Evolutionary conservation across 2,888 invertebrate species (phyloP), one percentile per base, ranked within the genome.

Genomic region (Oxycera nigricornis): DNA sequence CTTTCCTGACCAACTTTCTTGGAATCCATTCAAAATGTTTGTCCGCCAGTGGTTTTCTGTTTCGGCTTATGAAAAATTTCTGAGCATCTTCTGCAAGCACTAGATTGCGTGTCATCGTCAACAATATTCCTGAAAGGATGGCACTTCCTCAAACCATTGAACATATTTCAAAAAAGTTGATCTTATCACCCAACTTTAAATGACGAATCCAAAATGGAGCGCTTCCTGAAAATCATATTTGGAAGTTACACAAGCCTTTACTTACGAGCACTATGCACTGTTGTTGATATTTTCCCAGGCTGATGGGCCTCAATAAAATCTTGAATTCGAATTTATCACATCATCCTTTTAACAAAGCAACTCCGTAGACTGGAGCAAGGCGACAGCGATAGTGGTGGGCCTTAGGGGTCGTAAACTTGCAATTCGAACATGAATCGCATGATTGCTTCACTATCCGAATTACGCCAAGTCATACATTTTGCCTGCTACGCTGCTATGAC

Each of bases 351-450:
- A 41, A 65, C 24, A 39, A 65, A 65, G 30, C n/a, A 41, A 22
- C 41, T 39, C 14, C 22, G 9, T 3, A 35, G 2, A 20, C 35
- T 26, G 20, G 55, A 20, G 55, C 24, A 17, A 14, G 39, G 14
- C 39, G 14, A 39, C 14, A 39, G 14, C 39, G 39, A 39, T 14
- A 14, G 39, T 14, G 55, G 55, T 3, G 4, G 55, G 55, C 9
- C 55, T 39, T 41, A 39, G 39, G 41, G 65, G 22, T 65, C 65
- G 65, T 65, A 65, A 65, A 65, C 65, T 65, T 41, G 65, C 65
- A 65, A 65, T 65, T 65, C 26, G 65, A 24, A 65, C 65, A 65
- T 65, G 65, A 65, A 65, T 65, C 65, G 65, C 65, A 65, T 65
- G 65, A 65, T 65, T 65, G 30, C 65, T 65, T 26, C 65, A 65